Conservation (phyloP, 2,888 invertebrate species). For the Hesperia comma region DNA sequence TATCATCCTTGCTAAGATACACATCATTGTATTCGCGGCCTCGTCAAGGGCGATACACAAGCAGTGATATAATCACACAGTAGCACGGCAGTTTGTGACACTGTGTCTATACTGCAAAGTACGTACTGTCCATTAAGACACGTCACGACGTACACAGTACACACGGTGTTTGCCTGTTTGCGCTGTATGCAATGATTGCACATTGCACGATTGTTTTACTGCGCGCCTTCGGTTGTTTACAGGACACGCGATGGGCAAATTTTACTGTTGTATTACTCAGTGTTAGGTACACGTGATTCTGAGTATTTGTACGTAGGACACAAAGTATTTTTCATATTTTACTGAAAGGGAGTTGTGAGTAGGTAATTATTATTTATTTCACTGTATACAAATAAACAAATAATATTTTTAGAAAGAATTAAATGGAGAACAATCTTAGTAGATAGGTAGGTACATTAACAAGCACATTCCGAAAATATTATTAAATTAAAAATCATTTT, state of each 20-base stretch:
- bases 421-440: too few species aligned
- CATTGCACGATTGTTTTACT: background rate
- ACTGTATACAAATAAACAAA: too few species aligned
- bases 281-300: too few species aligned
- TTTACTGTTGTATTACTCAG: background rate
- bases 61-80: constrained; percentile 39
- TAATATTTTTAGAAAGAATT: too few species aligned
- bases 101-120: constrained; percentile 25
- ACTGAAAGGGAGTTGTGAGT: too few species aligned
- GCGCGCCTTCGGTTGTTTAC: background rate
- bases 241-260: too few species aligned
- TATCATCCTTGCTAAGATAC: background rate
- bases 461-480: too few species aligned
- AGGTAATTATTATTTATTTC: too few species aligned
- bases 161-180: constrained; percentile 28
- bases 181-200: constrained; percentile 11
- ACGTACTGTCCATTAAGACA: constrained; percentile 38
- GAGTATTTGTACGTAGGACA: too few species aligned
- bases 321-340: too few species aligned
- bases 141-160: constrained; percentile 43
- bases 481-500: too few species aligned
- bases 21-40: constrained; percentile 23
- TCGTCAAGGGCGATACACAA: constrained; percentile 27
- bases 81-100: constrained; percentile 37
- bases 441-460: too few species aligned